Conservation (phyloP, 2,797 vertebrate genomes). For the Lemur catta region DNA sequence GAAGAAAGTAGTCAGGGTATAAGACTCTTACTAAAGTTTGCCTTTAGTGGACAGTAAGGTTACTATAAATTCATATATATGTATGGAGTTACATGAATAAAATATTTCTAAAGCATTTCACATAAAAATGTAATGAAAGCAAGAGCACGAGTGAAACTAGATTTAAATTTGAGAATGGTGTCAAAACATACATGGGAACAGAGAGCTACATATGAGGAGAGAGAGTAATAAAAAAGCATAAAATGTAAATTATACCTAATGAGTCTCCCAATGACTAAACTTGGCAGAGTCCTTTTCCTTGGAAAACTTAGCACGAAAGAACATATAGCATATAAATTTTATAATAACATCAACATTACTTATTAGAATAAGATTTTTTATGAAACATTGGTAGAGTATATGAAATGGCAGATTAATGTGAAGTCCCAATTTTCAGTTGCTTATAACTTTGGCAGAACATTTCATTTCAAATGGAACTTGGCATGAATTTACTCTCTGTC, state of each 20-base stretch:
- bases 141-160: background rate
- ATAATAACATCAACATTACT: background rate
- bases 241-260: background rate
- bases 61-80: background rate
- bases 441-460: slow-evolving; percentile 64
- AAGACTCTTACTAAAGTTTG: background rate
- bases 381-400: background rate
- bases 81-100: background rate
- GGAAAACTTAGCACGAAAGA: background rate
- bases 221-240: background rate
- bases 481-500: slow-evolving; percentile 57
- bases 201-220: background rate
- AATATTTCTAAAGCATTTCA: slow-evolving; percentile 30
- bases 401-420: slow-evolving; percentile 51
- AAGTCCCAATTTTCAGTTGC: slow-evolving; percentile 46
- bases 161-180: background rate
- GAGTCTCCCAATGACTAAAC: background rate
- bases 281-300: background rate
- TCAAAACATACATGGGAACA: background rate
- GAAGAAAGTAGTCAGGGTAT: background rate
- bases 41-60: background rate
- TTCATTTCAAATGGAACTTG: slow-evolving; percentile 63
- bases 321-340: background rate
- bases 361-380: slow-evolving; percentile 47
- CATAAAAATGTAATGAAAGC: slow-evolving; percentile 6